Evolutionary conservation across 1,140 invertebrate species (phyloP), one percentile per base, ranked within the genome.

Genomic region (Harpegnathos saltator): DNA sequence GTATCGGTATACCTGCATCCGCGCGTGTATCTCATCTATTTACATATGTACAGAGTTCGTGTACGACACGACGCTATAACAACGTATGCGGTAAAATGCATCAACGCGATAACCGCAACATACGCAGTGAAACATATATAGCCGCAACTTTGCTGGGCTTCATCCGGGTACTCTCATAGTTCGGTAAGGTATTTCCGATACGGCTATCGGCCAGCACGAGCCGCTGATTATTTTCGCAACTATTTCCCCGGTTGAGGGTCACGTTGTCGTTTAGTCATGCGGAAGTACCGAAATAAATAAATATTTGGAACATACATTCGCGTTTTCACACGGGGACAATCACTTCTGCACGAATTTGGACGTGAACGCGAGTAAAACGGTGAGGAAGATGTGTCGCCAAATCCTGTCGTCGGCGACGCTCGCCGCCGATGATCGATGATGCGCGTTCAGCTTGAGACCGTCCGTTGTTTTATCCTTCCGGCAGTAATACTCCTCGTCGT

Each of bases 401-500:
- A 26, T 50, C 33, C 26, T 38, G 12, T 48, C 56, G 17, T 52
- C 5, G 12, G 24, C 24, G 66, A 61, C 15, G 11, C 48, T 71
- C 12, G 75, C 12, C 9, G 72, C 72, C 1, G 86, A 82, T 5
- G 86, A 85, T 22, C 44, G 58, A 59, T 56, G n/a, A 52, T 78
- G 19, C 1, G 22, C 26, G 15, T 48, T 71, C 9, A 11, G n/a
- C 2, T 44, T 33, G 3, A 17, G 1, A 0, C 48, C n/a, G 3
- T 61, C 12, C 7, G 14, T 50, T 14, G 15, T 78, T 14, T 75
- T 59, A 15, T 17, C 44, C 22, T 22, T 58, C 0, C 63, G 68
- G 59, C 91, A 91, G 65, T 88, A 74, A 72, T 86, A 91, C 63
- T 93, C 92, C 7, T 91, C 86, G 54, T 92, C 89, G 48, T 59